Evolutionary conservation across 2,888 invertebrate species (phyloP), one percentile per base, ranked within the genome.

Genomic region (Graphium colonna): DNA sequence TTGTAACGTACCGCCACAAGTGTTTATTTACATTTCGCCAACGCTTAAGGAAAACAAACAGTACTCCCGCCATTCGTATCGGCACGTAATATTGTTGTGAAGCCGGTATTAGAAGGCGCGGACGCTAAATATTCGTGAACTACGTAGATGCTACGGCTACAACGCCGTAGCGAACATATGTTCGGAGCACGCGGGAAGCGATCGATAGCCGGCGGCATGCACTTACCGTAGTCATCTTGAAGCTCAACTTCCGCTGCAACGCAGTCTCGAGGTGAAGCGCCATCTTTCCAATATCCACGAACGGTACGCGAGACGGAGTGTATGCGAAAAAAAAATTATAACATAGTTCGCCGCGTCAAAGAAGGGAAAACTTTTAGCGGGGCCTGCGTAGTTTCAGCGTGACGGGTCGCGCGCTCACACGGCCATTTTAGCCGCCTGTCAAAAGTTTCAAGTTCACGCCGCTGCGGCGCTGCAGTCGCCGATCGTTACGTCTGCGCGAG

Each of bases 191-290:
- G 85, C 75, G 84, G 81, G 63, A 63, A 50, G 58, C 76, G 84
- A 87, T 88, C 87, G 88, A 86, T 88, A 66, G 69, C 63, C 70
- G 73, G 73, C 75, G 71, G 75, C 58, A 62, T 87, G 85, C 87
- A 89, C 89, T 88, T 75, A 89, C 89, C 89, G 87, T 84, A 77
- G 81, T 87, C 85, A 89, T 83, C 81, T 88, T 88, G 87, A 87
- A 89, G 81, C 86, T 88, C 64, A 89, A 76, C 82, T 88, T 88
- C 63, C 89, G 84, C 79, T 89, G 89, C 85, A 87, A 75, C 76
- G 87, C 80, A 56, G 89, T 89, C 78, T 88, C 89, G 73, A 89
- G 77, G 63, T 89, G 89, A 52, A 89, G 81, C 69, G 89, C 88
- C 89, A 89, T 87, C 70, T 62, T 58, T 58, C 68, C 64, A 57